phyloP scores from a whole-genome alignment of 2,888 invertebrate species.

The Odontomyia ornata region DNA sequence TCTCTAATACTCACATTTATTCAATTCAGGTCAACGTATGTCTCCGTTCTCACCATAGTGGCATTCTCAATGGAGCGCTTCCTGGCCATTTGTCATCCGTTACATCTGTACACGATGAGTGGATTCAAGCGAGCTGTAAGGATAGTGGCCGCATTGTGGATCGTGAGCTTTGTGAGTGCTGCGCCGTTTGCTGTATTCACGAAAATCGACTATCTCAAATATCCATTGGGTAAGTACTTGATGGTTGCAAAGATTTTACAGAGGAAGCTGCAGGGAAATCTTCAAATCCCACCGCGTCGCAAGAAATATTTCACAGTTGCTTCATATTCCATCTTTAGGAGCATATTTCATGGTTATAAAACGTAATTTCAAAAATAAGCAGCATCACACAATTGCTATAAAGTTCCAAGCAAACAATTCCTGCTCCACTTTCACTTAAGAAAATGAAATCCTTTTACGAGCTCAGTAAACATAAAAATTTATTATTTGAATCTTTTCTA shows the following conservation, averaged over 20 bases:
- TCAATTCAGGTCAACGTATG: conserved; percentile 80
- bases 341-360: too few species aligned
- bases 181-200: conserved; percentile 80
- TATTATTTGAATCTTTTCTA: too few species aligned
- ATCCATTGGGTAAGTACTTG: conserved; percentile 71
- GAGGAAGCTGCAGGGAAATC: too few species aligned
- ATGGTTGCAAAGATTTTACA: neutral
- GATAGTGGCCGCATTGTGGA: conserved; percentile 82
- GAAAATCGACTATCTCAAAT: conserved; percentile 76
- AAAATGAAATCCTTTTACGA: too few species aligned
- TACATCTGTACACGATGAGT: conserved; percentile 83
- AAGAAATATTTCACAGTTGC: too few species aligned
- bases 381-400: too few species aligned
- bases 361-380: too few species aligned
- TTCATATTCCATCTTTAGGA: too few species aligned
- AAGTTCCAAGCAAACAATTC: too few species aligned
- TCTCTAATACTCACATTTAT: conserved; percentile 28
- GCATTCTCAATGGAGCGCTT: conserved; percentile 92
- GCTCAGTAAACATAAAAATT: too few species aligned
- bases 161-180: conserved; percentile 77
- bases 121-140: conserved; percentile 82
- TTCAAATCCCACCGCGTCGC: too few species aligned
- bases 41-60: conserved; percentile 89
- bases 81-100: conserved; percentile 89
- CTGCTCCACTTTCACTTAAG: too few species aligned